Base-by-base conservation (phyloP, 2,888 invertebrate genomes). In the Isoperla grammatica region DNA sequence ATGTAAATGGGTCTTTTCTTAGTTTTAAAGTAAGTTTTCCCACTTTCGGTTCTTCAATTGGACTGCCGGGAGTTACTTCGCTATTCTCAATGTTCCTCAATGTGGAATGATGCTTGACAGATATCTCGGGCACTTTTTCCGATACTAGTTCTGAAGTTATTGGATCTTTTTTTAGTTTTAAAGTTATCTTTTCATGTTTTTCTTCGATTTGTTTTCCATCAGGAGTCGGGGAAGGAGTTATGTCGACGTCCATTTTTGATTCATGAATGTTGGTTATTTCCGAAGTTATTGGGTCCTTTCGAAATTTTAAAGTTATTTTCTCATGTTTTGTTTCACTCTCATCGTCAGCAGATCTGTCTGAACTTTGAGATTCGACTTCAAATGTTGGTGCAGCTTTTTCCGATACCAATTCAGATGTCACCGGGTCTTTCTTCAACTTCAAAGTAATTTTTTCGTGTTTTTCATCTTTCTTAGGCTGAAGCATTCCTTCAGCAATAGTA, bases 401-500 rank as follows among this genome's bases (percentile, higher is more conserved):
- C 29, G 29, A 29, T 29, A 43, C 42, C 20, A 55, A 64, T 39
- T 63, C 64, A 63, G 46, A 69, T 67, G 53, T 53, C 4, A 49
- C 15, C n/a, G 56, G 45, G 39, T 57, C 40, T 48, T 57, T 57
- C 50, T 57, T 57, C 23, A 57, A 39, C 9, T 45, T 57, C 37
- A 57, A 19, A 4, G 50, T 57, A 5, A 57, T 49, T 20, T 57
- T 57, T 12, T 57, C 57, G 12, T 50, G 49, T 50, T 57, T 57
- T 35, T 57, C 57, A 48, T 57, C 57, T 49, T 50, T 37, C 39
- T 37, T 53, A 19, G 37, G n/a, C 11, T 35, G 23, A 15, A n/a
- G 15, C 57, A 64, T 68, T 53, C 68, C 66, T 60, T 68, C 68
- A 13, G 68, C 67, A 45, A 66, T 66, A 6, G 63, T 65, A 35